Conservation (phyloP, 2,888 invertebrate species). For the Amphipyra berbera region DNA sequence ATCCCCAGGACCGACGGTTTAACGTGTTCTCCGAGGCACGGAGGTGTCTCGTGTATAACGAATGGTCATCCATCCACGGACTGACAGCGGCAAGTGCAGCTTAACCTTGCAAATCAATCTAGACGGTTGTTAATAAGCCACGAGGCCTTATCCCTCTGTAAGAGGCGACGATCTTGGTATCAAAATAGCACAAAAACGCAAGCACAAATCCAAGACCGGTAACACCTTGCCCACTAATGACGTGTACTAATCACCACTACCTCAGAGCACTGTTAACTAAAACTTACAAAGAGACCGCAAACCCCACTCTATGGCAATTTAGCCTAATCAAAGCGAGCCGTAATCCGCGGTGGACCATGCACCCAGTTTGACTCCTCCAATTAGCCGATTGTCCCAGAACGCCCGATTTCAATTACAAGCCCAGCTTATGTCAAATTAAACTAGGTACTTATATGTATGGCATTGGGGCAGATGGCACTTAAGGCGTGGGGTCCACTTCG, state of each 20-base stretch:
- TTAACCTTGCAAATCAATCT: no score
- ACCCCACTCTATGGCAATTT: constrained; percentile 49
- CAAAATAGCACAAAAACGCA: no score
- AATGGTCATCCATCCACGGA: no score
- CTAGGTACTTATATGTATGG: constrained; percentile 11
- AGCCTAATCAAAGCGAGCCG: constrained; percentile 43
- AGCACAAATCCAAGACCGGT: neutral
- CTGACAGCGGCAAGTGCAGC: no score
- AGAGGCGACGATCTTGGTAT: no score
- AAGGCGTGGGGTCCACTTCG: no score
- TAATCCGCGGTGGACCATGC: constrained; percentile 52
- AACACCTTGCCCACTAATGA: constrained; percentile 15
- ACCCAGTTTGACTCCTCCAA: constrained; percentile 35
- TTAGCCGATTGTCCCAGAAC: constrained; percentile 58
- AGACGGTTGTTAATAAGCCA: no score
- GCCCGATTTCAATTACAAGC: constrained; percentile 59
- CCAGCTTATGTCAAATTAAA: constrained; percentile 55
- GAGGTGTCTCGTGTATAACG: no score
- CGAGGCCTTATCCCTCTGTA: no score
- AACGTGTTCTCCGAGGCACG: no score
- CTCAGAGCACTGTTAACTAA: constrained; percentile 18
- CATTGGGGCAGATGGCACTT: no score
- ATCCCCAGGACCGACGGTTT: no score
- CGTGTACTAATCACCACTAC: constrained; percentile 6
- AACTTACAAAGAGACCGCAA: constrained; percentile 56